Evolutionary conservation across 2,888 invertebrate genomes (phyloP), one percentile per base, ranked within the genome.

Genomic region (Poecilus cupreus): DNA sequence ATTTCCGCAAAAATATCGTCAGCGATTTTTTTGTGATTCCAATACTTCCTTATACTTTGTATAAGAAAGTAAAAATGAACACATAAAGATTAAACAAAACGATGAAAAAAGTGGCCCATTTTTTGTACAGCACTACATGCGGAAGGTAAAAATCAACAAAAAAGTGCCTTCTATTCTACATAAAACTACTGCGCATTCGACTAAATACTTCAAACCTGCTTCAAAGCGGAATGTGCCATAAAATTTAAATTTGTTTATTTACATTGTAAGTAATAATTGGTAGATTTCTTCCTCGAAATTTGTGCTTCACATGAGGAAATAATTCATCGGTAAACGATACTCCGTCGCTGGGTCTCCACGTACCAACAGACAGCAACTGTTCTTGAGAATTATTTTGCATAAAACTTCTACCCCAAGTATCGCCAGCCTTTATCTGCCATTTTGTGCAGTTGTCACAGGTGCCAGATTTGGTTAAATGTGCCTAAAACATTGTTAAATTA

Each of bases 211-310:
- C n/a, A n/a, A n/a, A n/a, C n/a, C n/a, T n/a, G n/a, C n/a, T n/a
- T n/a, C n/a, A 72, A 39, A 39, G 3, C 10, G 37, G 72, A 74
- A 80, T 13, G 51, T 83, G 60, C 20, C 39, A 26, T 0, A 46
- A 80, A 16, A 49, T 1, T n/a, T n/a, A 49, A 16, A 16, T 2
- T n/a, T 2, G 43, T 49, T 49, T 82, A 87, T 92, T 91, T 89
- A 96, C 97, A 88, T 97, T 94, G 86, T 94, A 94, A 0, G 96
- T 94, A 0, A 95, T 91, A 32, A 97, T 90, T 0, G 95, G 94
- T 83, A 97, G 88, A 16, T 89, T 91, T 84, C 93, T 93, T 26
- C 94, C 94, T 60, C 96, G 91, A 85, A 97, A 97, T 8, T 96
- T 95, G 82, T 96, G 94, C 0, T 91, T 91, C 0, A 94, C 91